Evolutionary conservation across 2,888 invertebrate genomes (phyloP), one percentile per base, ranked within the genome.

Genomic region (Phengaris arion): DNA sequence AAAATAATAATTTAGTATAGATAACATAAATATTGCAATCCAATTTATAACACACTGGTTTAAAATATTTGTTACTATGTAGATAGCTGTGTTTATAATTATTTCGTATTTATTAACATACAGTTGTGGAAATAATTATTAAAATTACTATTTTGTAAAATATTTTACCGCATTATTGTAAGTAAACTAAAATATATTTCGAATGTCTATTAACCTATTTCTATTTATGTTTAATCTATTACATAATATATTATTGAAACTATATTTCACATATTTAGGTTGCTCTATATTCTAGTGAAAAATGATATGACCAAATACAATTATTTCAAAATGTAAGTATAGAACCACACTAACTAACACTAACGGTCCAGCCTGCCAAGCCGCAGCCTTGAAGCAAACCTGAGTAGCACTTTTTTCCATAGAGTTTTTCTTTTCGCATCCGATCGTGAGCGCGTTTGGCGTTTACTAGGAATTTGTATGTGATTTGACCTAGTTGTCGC

Each of bases 131-230:
- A 68, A 69, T 69, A 46, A 75, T 69, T 46, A 59, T 51, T 68
- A 45, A 69, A 68, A 75, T 57, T 55, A 75, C 75, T 75, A 75
- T 75, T 75, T 75, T 75, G 55, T 75, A 75, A 64, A 64, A 64
- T 64, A 45, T 64, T 64, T 64, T 64, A 59, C 9, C 59, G 22
- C 59, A 64, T 64, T 64, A 45, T 12, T 64, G 35, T 64, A 13
- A 5, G 48, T 48, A 6, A 2, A 52, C 10, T 52, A 9, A 12
- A 52, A 52, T 52, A 64, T 59, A 64, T 64, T 64, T 64, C 35
- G 13, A 64, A 64, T 45, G 64, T 64, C 64, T 64, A 35, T 35
- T 35, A 35, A 35, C 35, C 4, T 35, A 35, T 35, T 35, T 35
- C 35, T 35, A 35, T 35, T 35, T 35, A 64, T 64, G 64, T 64